Evolutionary conservation across 2,888 invertebrate species (phyloP).

Genomic region (Drosophila atripex): DNA sequence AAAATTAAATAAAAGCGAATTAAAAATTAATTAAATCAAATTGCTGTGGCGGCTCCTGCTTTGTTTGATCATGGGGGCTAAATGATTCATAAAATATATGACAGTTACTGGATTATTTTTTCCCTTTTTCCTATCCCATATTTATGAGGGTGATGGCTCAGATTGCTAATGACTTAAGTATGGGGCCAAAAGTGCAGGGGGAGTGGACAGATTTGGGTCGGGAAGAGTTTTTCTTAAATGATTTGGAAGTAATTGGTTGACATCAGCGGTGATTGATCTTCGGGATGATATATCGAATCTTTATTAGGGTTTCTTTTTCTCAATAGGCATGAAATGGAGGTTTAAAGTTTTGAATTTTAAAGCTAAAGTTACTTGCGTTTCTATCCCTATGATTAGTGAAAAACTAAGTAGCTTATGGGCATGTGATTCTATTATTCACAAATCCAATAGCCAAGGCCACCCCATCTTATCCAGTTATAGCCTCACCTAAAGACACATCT

Average conservation of each 20-base stretch:
- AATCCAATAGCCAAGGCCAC: background rate
- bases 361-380: too few relatives aligned
- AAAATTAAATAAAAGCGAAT: conserved; percentile 67
- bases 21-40: conserved; percentile 76
- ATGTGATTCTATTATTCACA: background rate
- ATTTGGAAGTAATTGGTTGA: conserved; percentile 58
- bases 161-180: conserved; percentile 62
- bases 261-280: conserved; percentile 44
- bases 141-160: conserved; percentile 52
- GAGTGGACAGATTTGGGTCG: conserved; percentile 6
- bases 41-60: conserved; percentile 51
- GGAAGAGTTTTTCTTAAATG: conserved; percentile 54
- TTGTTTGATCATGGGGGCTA: conserved; percentile 53
- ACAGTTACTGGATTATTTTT: conserved; percentile 43
- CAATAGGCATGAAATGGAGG: background rate
- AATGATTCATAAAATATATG: conserved; percentile 65
- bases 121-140: conserved; percentile 16
- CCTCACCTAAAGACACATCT: conserved; percentile 12
- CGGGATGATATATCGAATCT: conserved; percentile 23
- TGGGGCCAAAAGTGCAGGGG: conserved; percentile 7
- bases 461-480: background rate
- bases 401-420: background rate
- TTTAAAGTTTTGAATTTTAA: too few relatives aligned
- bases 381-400: too few relatives aligned
- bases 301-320: conserved; percentile 8